These are phyloP conservation scores for Watsonalla cultraria DNA, from an alignment of 2,888 invertebrate species.

Conservation along the genomic window DNA sequence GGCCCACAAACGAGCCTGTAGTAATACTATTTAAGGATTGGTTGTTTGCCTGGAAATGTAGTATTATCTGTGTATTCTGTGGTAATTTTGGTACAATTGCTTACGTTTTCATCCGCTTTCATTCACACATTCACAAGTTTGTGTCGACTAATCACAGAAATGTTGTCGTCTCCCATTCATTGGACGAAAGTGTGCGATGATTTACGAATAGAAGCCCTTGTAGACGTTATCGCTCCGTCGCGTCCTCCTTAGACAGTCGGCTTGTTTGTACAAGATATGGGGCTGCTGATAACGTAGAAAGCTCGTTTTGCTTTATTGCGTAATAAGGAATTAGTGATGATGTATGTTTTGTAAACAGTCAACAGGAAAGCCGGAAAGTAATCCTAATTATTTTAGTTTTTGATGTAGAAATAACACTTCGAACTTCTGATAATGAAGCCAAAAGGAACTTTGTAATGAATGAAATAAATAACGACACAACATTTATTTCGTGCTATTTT, in stretches of 20 bases:
- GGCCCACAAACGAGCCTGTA: too few relatives aligned
- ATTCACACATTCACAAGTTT: background rate
- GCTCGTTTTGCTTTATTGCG: conserved; percentile 4
- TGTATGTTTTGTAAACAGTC: background rate
- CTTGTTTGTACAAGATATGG: conserved; percentile 20
- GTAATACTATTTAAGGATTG: too few relatives aligned
- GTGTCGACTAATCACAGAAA: background rate
- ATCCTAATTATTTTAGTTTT: too few relatives aligned
- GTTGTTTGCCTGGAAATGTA: too few relatives aligned
- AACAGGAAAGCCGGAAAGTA: background rate
- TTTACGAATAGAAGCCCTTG: background rate
- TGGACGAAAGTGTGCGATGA: background rate
- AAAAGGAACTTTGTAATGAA: too few relatives aligned
- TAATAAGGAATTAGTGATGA: background rate
- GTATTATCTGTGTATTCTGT: too few relatives aligned
- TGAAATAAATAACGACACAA: too few relatives aligned
- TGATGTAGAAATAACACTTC: too few relatives aligned
- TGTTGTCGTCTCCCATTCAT: background rate
- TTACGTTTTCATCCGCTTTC: too few relatives aligned
- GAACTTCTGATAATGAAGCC: too few relatives aligned
- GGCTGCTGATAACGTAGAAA: conserved; percentile 15
- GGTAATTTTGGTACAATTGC: too few relatives aligned
- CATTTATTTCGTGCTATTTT: too few relatives aligned
- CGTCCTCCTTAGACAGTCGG: conserved; percentile 15
- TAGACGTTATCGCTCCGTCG: conserved; percentile 7